Evolutionary conservation across 2,113 vertebrate species (phyloP).

Genomic region (Cebus imitator): DNA sequence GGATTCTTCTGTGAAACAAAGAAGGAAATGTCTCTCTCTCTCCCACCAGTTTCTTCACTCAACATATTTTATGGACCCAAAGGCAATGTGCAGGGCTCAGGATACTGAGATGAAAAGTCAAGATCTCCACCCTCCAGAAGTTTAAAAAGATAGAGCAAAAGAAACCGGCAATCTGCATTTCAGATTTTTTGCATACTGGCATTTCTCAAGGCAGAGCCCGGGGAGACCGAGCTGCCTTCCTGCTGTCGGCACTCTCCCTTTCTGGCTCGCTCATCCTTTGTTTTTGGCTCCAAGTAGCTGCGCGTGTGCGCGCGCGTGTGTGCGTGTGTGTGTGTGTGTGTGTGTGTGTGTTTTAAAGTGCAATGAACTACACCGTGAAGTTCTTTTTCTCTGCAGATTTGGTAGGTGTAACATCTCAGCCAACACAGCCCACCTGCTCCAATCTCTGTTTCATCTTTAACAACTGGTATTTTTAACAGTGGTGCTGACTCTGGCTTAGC

Average conservation of each 20-base stretch:
- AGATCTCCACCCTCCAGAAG: not conserved
- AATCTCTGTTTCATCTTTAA: constrained; percentile 1
- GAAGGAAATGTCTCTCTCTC: not conserved
- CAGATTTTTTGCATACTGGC: not conserved
- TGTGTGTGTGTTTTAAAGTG: constrained; percentile 29
- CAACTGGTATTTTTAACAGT: constrained; percentile 36
- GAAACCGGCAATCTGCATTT: not conserved
- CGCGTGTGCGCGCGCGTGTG: not conserved
- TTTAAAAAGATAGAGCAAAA: not conserved
- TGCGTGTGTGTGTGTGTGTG: not conserved
- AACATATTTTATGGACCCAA: not conserved
- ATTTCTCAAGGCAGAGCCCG: not conserved
- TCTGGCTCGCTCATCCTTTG: not conserved
- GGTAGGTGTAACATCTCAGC: constrained; percentile 55
- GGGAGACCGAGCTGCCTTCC: not conserved
- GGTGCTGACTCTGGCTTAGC: constrained; percentile 18
- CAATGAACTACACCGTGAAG: not conserved
- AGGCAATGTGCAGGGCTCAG: not conserved
- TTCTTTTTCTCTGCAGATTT: constrained; percentile 53
- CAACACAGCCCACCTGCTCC: constrained; percentile 57
- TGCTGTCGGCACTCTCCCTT: not conserved
- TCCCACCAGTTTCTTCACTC: not conserved
- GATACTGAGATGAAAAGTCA: not conserved
- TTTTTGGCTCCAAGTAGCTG: constrained; percentile 34
- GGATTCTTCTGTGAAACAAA: not conserved